Conservation (phyloP, 1,140 invertebrate genomes). For the Yoshiicerus persimilis region DNA sequence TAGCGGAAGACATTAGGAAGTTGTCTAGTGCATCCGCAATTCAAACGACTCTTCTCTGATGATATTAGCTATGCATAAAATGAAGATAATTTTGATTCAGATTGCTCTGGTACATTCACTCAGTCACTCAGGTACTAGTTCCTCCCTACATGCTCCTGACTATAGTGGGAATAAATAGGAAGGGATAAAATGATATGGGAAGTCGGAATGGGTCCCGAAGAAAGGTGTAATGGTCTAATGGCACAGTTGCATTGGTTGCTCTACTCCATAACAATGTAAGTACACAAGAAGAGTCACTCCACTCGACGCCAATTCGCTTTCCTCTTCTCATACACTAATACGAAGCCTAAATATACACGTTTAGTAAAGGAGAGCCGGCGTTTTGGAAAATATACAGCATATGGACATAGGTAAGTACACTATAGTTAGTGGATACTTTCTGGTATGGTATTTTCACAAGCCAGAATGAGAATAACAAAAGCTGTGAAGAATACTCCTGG, state of each 20-base stretch:
- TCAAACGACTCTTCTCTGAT: neutral
- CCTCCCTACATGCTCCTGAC: neutral
- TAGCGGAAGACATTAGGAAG: slow-evolving; percentile 16
- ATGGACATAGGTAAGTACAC: neutral
- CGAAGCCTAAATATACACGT: neutral
- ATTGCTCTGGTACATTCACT: neutral
- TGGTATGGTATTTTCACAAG: neutral
- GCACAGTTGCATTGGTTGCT: neutral
- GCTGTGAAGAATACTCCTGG: neutral
- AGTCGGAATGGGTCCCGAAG: neutral
- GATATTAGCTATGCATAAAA: slow-evolving; percentile 16
- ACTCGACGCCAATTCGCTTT: neutral
- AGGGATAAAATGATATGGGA: slow-evolving; percentile 22
- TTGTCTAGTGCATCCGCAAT: slow-evolving; percentile 6
- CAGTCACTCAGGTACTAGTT: neutral
- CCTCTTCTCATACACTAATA: neutral
- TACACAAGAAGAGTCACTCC: neutral
- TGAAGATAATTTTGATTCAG: slow-evolving; percentile 2
- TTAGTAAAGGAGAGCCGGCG: neutral
- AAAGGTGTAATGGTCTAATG: neutral
- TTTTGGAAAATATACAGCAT: neutral
- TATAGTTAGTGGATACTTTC: neutral
- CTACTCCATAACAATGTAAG: neutral
- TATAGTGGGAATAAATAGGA: neutral
- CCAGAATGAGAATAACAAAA: neutral